phyloP scores from a whole-genome alignment of 2,888 invertebrate species.

The Panopea generosa region DNA sequence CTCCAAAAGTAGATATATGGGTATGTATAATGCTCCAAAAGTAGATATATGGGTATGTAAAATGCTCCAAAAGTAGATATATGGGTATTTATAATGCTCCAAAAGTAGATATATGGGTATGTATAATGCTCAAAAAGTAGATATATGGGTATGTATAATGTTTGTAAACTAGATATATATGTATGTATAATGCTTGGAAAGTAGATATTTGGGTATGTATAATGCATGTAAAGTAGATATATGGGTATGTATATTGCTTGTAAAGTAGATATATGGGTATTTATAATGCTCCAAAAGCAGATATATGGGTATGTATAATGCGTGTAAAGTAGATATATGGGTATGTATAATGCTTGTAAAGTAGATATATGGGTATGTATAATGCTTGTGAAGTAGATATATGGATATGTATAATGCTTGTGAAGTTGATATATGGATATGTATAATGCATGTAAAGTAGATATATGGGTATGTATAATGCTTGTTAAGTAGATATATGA shows the following conservation, averaged over 20 bases:
- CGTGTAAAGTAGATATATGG: background rate
- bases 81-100: conserved; percentile 92
- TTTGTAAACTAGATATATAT: background rate
- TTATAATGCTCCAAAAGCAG: background rate
- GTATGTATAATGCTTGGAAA: background rate
- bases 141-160: background rate
- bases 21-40: conserved; percentile 92
- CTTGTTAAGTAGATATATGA: conserved; percentile 97
- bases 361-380: conserved; percentile 94
- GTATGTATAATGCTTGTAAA: conserved; percentile 91
- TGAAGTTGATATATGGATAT: conserved; percentile 98
- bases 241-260: background rate
- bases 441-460: conserved; percentile 16
- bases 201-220: background rate
- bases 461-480: conserved; percentile 89
- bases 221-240: background rate
- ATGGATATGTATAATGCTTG: conserved; percentile 92
- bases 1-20: too few species aligned
- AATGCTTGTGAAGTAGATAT: background rate
- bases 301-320: background rate
- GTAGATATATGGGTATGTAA: conserved; percentile 96
- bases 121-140: background rate
- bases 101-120: conserved; percentile 4
- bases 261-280: background rate
- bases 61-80: background rate